Evolutionary conservation across 2,888 invertebrate genomes (phyloP), one percentile per base, ranked within the genome.

Genomic region (Rotaria socialis): DNA sequence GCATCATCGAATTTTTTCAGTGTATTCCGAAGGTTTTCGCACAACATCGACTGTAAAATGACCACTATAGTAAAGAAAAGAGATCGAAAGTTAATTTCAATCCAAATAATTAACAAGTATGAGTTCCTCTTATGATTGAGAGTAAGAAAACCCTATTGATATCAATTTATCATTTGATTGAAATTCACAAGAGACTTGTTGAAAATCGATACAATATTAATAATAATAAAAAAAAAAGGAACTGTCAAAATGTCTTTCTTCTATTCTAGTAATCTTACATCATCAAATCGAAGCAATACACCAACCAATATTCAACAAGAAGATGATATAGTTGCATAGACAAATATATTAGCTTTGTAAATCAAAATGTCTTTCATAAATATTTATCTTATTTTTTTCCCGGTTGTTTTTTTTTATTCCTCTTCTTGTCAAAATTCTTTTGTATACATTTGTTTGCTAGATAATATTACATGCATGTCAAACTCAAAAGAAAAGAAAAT

Each of bases 381-480:
- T 67, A 35, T 41, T 67, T 67, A 35, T 67, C 14, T 67, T 67
- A 14, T 27, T 19, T 67, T 27, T 16, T 41, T 14, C 35, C 67
- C 67, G 67, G 67, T 22, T 55, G 19, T 55, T 55, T 55, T 55
- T 22, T 52, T 35, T 67, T 67, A 16, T 56, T 56, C 24, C 7
- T 11, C 16, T 8, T 67, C 67, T 35, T 67, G 27, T 67, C 8
- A 35, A 67, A 67, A 67, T 67, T 67, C 35, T 19, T 35, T 67
- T 67, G 16, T 67, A 35, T 67, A 67, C 7, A 67, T 67, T 67
- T 35, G 19, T 67, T 67, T 35, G 19, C 8, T 11, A 67, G 67
- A 67, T 67, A 67, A 67, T 67, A 67, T 67, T 67, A 67, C 67
- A 41, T 35, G 67, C 35, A 67, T 67, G 35, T 67, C 67, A 67